Conservation (phyloP, 2,797 vertebrate species). For the Helostoma temminkii region DNA sequence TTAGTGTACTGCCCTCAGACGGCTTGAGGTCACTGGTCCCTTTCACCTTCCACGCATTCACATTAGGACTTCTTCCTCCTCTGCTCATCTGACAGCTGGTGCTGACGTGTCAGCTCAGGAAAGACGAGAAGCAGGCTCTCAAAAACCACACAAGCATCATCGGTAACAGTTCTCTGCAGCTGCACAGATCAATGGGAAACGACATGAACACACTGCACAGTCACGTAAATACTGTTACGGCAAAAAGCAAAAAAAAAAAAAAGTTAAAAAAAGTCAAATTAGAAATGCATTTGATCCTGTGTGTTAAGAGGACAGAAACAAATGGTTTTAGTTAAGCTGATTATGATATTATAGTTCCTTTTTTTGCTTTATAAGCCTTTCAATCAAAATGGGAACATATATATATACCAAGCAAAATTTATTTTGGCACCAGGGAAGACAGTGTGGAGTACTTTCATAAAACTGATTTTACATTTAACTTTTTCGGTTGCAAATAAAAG, state of each 20-base stretch:
- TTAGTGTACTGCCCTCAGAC: slow-evolving; percentile 62
- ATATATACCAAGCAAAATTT: slow-evolving; percentile 33
- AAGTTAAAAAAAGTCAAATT: too few species aligned
- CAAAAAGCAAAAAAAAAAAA: slow-evolving; percentile 11
- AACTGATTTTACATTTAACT: slow-evolving; percentile 33
- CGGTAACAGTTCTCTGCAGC: slow-evolving; percentile 66
- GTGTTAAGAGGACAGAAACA: slow-evolving; percentile 29
- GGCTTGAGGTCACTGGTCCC: slow-evolving; percentile 56
- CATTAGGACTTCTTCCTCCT: slow-evolving; percentile 64
- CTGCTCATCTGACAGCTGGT: slow-evolving; percentile 54
- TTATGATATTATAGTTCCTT: slow-evolving; percentile 23
- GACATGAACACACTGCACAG: slow-evolving; percentile 44
- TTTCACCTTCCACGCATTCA: slow-evolving; percentile 72
- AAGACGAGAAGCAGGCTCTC: slow-evolving; percentile 56
- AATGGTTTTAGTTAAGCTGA: slow-evolving; percentile 13
- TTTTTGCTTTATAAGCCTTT: slow-evolving; percentile 24
- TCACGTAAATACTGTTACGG: slow-evolving; percentile 71
- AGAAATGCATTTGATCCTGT: slow-evolving; percentile 50
- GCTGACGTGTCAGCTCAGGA: slow-evolving; percentile 72
- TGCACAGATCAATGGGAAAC: slow-evolving; percentile 52
- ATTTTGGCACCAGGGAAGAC: slow-evolving; percentile 59
- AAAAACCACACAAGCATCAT: slow-evolving; percentile 56
- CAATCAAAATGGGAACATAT: slow-evolving; percentile 31
- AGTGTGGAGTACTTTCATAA: slow-evolving; percentile 46
- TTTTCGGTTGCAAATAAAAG: slow-evolving; percentile 40